Percentiles rank a stretch among this genome's conserved stretches.
Conservation (phyloP, 2,113 vertebrate species). For the Benthochromis sp. region DNA sequence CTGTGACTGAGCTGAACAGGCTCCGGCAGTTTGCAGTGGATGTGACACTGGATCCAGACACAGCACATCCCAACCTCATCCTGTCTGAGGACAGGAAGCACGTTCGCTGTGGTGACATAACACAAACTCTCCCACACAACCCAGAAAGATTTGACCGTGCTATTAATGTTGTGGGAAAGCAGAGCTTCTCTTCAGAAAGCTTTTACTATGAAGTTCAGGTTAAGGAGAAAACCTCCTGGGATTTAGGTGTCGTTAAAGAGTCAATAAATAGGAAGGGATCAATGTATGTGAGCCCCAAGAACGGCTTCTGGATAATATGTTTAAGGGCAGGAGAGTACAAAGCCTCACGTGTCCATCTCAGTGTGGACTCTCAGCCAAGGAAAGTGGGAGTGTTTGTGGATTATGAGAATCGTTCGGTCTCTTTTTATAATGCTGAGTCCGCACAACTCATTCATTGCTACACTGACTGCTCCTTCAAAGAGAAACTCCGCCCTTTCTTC, state of each 20-base stretch:
- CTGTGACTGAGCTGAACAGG: not conserved
- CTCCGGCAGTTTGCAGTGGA: not conserved
- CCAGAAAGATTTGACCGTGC: not conserved
- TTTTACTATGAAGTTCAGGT: slow-evolving; percentile 34
- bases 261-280: not conserved
- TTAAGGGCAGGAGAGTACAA: not conserved
- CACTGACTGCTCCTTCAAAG: not conserved
- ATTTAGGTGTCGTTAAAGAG: slow-evolving; percentile 13
- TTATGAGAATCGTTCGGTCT: not conserved
- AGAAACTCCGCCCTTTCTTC: slow-evolving; percentile 9
- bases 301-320: not conserved
- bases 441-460: not conserved
- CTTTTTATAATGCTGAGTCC: not conserved
- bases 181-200: slow-evolving; percentile 12
- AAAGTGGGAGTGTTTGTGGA: slow-evolving; percentile 34
- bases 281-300: accelerated
- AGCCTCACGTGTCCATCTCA: not conserved
- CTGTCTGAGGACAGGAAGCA: not conserved
- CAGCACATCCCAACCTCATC: not conserved
- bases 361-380: not conserved
- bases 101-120: not conserved
- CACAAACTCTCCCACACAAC: not conserved
- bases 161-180: not conserved
- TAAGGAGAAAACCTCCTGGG: slow-evolving; percentile 4
- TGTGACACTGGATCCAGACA: slow-evolving; percentile 22